Percentiles rank a stretch among this genome's conserved stretches.
phyloP scores from a whole-genome alignment of 2,888 invertebrate species.

The Nephrotoma guestfalica region DNA sequence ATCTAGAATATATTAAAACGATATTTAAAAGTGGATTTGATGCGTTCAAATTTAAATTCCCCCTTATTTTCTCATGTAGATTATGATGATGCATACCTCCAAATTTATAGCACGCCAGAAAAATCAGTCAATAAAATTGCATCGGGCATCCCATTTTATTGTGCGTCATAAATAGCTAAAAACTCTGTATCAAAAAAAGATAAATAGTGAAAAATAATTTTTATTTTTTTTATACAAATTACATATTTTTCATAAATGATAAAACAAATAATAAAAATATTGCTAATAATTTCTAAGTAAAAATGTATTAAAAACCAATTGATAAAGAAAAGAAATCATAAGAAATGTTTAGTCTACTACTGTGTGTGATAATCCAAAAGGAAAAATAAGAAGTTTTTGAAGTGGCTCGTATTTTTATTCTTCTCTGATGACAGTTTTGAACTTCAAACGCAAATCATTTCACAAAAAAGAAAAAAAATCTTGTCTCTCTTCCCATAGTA shows the following conservation, averaged over 20 bases:
- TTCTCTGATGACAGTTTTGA: conserved; percentile 1
- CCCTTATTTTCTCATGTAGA: too few relatives aligned
- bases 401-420: not conserved
- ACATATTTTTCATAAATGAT: not conserved
- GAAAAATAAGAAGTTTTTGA: not conserved
- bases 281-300: not conserved
- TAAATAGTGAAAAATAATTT: not conserved
- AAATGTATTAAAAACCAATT: not conserved
- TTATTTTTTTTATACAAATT: not conserved
- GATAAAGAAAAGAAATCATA: not conserved
- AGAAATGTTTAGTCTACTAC: not conserved
- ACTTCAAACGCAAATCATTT: conserved; percentile 1
- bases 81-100: not conserved
- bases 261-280: not conserved
- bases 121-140: not conserved
- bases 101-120: not conserved
- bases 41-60: too few relatives aligned
- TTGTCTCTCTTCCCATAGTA: not conserved
- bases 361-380: not conserved
- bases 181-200: not conserved
- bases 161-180: not conserved
- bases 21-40: too few relatives aligned
- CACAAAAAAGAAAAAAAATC: not conserved
- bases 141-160: not conserved
- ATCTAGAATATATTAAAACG: too few relatives aligned